Base-by-base conservation (phyloP, 2,888 invertebrate species). In the Nymphalis c-album region DNA sequence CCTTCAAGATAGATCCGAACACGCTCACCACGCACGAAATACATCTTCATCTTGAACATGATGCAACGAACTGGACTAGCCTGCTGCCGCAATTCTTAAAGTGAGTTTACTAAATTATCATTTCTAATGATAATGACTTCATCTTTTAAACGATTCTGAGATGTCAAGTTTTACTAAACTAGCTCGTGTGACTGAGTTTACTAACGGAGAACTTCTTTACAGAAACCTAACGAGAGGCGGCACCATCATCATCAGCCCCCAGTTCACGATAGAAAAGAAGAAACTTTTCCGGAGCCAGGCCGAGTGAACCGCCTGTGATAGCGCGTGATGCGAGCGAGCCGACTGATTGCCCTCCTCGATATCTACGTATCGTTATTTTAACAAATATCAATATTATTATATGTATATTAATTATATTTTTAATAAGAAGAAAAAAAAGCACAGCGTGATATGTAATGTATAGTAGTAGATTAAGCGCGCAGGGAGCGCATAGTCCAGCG, bases 21-120 rank as follows among this genome's bases (percentile, higher is more conserved):
- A 96, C 97, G 45, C 96, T 97, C 62, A 96, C 97, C 71, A 98
- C 98, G 72, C 98, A 98, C 87, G 98, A 98, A 90, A 94, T 98
- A 78, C 96, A 96, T 89, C 93, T 98, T 75, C 97, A 97, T 63
- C 93, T 98, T 76, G 96, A 96, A 86, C 97, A 97, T 85, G 96
- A 97, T 82, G 94, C 95, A 71, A 95, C 96, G 78, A 95, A 96
- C 83, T 98, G 98, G 98, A 96, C 96, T 77, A 95, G 96, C 78
- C 94, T 96, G 84, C 93, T 98, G 89, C 97, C 97, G 87, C 97
- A 97, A 88, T 96, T 98, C 90, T 94, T 98, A 89, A 97, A 97
- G 97, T 97, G 90, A 96, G 96, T 95, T 74, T 74, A 68, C 18
- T 46, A 35, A 26, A 16, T 26, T 7, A 6, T 10, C 35, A 45